Evolutionary conservation across 2,113 vertebrate genomes (phyloP), one percentile per base, ranked within the genome.

Genomic region (Phodopus roborovskii): DNA sequence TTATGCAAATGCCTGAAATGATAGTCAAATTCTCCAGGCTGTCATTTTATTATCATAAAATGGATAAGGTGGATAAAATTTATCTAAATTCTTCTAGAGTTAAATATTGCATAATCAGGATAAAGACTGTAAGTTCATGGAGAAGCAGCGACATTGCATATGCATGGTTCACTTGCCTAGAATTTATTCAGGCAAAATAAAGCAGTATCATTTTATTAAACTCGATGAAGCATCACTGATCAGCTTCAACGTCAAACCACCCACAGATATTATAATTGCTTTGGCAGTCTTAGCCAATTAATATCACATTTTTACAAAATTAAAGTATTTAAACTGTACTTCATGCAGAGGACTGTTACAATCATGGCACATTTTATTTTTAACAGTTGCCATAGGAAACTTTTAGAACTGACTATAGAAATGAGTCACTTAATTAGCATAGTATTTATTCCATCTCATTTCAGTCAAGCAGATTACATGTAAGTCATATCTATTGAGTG

Each of bases 261-360:
- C 96, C 93, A 98, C 94, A 75, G 94, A 82, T 97, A 83, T 39
- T 97, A 97, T 98, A 98, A 98, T 98, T 98, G 92, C 15, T 97
- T 97, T 98, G 96, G 88, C 91, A 98, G 78, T 94, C 95, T 96
- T 97, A 96, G 20, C 30, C 96, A 98, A 97, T 98, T 98, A 98
- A 96, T 94, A 97, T 94, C 64, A 98, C 95, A 74, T 97, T 56
- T 97, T 86, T 90, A 93, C 12, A 97, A 97, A 97, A 95, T 89
- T 96, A 86, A 95, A 94, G 85, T 97, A 95, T 97, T 98, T 95
- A 97, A 86, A 96, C 28, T 96, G 13, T 87, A 94, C 22, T 97
- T 71, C 87, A 97, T 93, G 24, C 10, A 88, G 45, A 90, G 96
- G 94, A 48, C 45, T 94, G 5, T 95, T 98, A 93, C 42, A 97